Evolutionary conservation across 2,113 vertebrate genomes (phyloP).

Genomic region (Saguinus imperator): DNA sequence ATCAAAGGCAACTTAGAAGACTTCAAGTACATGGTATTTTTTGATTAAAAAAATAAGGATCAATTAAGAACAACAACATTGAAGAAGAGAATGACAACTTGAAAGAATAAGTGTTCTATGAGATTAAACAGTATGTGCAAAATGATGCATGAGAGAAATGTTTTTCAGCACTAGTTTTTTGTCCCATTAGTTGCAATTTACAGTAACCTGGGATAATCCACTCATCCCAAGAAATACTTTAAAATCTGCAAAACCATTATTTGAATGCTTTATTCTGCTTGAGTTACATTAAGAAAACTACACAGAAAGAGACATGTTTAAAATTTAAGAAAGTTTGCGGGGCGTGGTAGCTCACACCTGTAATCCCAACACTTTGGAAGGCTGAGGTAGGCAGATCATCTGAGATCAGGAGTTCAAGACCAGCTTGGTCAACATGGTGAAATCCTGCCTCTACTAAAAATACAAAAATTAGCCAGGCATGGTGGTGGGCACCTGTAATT

Average conservation of each 20-base stretch:
- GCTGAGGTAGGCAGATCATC: fast-evolving
- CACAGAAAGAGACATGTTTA: not conserved
- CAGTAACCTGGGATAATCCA: not conserved
- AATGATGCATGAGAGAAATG: not conserved
- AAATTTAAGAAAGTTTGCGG: not conserved
- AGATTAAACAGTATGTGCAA: not conserved
- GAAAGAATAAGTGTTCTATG: not conserved
- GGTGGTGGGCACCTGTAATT: no score
- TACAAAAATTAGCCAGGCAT: no score
- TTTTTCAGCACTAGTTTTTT: not conserved
- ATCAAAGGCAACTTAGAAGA: not conserved
- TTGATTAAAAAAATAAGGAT: not conserved
- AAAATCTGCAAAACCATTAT: not conserved
- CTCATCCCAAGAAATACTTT: not conserved
- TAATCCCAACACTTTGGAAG: no score
- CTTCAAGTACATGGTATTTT: not conserved
- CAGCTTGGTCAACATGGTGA: no score
- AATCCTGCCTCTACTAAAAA: no score
- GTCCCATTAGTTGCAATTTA: not conserved
- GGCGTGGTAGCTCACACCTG: no score
- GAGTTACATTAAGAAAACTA: not conserved
- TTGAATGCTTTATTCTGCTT: not conserved
- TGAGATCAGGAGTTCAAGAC: no score
- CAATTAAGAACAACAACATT: not conserved
- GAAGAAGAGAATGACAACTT: not conserved